Evolutionary conservation across 1,140 invertebrate genomes (phyloP).

Genomic region (Drosophila seguyi): DNA sequence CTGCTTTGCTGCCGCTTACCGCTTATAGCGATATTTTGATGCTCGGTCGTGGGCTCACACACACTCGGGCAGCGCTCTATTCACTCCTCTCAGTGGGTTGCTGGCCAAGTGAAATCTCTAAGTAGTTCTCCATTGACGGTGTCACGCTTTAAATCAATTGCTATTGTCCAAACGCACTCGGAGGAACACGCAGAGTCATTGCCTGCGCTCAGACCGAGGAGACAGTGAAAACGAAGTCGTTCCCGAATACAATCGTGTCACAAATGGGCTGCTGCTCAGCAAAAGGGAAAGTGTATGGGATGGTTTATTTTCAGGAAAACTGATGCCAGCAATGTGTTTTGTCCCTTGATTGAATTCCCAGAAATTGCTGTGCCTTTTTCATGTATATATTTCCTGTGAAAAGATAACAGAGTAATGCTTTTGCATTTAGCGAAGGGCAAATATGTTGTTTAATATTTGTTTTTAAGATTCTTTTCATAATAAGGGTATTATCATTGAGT

Average conservation of each 20-base stretch:
- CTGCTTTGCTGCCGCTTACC: conserved; percentile 33
- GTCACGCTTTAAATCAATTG: conserved; percentile 75
- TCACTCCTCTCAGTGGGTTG: conserved; percentile 40
- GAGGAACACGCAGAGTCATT: conserved; percentile 56
- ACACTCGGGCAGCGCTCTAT: conserved; percentile 7
- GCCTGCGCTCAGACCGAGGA: conserved; percentile 9
- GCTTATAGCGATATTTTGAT: conserved; percentile 36
- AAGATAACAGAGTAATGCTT: not conserved
- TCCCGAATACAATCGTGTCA: conserved; percentile 40
- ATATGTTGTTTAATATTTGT: not conserved
- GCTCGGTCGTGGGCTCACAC: conserved; percentile 30
- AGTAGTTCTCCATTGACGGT: conserved; percentile 48
- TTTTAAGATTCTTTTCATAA: not conserved
- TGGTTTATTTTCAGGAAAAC: conserved; percentile 6
- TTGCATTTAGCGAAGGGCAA: not conserved
- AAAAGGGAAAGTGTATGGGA: conserved; percentile 38
- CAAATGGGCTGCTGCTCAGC: conserved; percentile 34
- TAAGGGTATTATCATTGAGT: too few species aligned
- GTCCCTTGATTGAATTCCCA: conserved; percentile 2
- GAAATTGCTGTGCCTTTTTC: not conserved
- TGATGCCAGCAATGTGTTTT: not conserved
- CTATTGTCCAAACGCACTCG: conserved; percentile 45
- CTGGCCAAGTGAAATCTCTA: conserved; percentile 72
- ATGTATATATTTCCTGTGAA: not conserved
- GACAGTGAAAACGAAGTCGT: conserved; percentile 27